Conservation (phyloP, 2,888 invertebrate species). For the Tetrapedia diversipes region DNA sequence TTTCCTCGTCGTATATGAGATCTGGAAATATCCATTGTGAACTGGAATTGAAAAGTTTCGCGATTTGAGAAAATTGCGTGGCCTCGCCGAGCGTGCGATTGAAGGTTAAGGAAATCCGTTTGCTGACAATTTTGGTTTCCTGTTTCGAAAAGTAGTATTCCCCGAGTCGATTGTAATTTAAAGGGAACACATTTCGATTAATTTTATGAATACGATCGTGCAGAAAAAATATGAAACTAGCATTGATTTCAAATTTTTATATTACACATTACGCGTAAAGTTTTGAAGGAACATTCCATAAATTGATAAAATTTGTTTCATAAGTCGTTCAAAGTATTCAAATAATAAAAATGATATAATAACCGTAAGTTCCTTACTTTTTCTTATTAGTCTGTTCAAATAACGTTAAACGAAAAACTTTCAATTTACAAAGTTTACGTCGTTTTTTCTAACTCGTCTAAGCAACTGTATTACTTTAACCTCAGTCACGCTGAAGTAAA, state of each 20-base stretch:
- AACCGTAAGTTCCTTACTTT: too few relatives aligned
- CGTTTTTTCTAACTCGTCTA: background rate
- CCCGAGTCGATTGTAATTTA: too few relatives aligned
- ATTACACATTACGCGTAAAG: too few relatives aligned
- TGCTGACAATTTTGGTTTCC: background rate
- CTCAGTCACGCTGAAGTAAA: background rate
- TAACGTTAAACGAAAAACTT: background rate
- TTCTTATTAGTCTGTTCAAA: too few relatives aligned
- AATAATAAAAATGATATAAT: too few relatives aligned
- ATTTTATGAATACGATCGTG: too few relatives aligned
- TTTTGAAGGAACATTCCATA: too few relatives aligned
- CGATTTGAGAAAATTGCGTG: background rate
- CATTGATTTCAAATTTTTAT: too few relatives aligned
- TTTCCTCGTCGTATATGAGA: background rate
- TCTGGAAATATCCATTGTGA: background rate
- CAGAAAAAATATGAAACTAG: too few relatives aligned
- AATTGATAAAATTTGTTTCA: too few relatives aligned
- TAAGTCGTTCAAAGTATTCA: too few relatives aligned
- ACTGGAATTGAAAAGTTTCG: conserved; percentile 12
- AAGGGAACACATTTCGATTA: too few relatives aligned
- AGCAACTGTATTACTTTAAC: background rate
- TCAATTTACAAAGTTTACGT: background rate
- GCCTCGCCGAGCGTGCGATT: background rate
- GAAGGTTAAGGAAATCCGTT: background rate
- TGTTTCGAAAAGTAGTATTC: background rate